phyloP scores from a whole-genome alignment of 2,113 vertebrate species.

The Tyto alba region DNA sequence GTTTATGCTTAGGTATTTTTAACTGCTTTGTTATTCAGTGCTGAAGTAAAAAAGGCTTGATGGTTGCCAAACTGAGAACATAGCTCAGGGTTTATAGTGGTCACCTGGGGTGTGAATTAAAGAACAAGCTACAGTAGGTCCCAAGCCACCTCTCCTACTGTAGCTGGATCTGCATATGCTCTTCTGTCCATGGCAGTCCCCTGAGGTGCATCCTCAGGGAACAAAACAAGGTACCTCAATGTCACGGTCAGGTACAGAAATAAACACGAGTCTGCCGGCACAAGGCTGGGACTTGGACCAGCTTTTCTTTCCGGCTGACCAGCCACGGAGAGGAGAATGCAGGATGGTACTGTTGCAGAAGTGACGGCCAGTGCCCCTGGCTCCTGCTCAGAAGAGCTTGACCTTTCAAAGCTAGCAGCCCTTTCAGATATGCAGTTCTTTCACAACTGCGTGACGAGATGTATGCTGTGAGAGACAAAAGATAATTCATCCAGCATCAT shows the following conservation, averaged over 20 bases:
- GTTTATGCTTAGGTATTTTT: constrained; percentile 22
- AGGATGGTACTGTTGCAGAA: background rate
- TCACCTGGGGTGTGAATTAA: background rate
- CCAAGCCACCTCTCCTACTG: background rate
- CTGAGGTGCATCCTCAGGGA: background rate
- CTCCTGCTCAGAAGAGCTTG: background rate
- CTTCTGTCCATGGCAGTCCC: background rate
- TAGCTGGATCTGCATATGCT: background rate
- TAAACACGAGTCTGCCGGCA: background rate
- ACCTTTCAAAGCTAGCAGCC: background rate
- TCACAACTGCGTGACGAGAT: background rate
- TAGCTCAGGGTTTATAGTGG: background rate
- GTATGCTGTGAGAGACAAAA: background rate
- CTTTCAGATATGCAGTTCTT: background rate
- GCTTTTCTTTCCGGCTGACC: background rate
- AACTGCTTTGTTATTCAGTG: background rate
- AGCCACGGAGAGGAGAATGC: background rate
- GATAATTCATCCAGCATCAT: background rate
- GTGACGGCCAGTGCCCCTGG: background rate
- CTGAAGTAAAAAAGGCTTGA: background rate
- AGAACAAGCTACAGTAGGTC: background rate
- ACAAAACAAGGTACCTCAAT: background rate
- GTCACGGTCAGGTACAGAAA: background rate
- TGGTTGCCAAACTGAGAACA: background rate
- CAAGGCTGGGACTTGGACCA: background rate